Base-by-base conservation (phyloP, 2,113 vertebrate genomes). In the Arizona elegans region DNA sequence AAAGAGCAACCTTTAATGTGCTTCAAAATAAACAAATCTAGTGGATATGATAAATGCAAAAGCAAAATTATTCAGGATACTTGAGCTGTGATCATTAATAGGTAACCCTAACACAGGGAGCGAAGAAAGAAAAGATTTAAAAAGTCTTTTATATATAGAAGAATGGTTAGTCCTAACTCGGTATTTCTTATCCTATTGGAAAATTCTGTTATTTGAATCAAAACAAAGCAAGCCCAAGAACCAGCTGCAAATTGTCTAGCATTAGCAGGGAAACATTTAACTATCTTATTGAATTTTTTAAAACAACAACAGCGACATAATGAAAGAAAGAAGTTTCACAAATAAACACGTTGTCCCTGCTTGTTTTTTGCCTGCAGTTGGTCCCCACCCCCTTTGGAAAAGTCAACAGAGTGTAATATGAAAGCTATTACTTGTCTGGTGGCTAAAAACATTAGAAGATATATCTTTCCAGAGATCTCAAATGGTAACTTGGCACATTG, bases 381-480 rank as follows among this genome's bases (percentile, higher is more conserved):
- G 38, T 56, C 17, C 90, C 9, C 26, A 33, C 92, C 92, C 91
- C 92, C 88, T 94, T 88, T 89, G 94, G 87, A 94, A 95, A 94
- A 92, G 59, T 92, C 62, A 15, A 65, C 55, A 75, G 47, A 1
- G 1, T 81, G 33, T 62, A 92, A 93, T 90, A 7, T 47, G 56
- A 93, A 75, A 93, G 43, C 91, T 53, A 38, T 75, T 85, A 90
- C 33, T 47, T n/a, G 87, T 33, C 50, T 85, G 53, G 50, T 81
- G 87, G 75, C 33, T 89, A 38, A 89, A 81, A 70, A 12, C 56
- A 55, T 92, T 70, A 58, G 43, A 19, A 55, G 65, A 23, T 92
- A 75, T 47, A 75, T 47, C 52, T 92, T 81, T 89, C 59, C 43
- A 89, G 58, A 19, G 52, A 85, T 92, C 65, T 56, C 54, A 59